phyloP scores from a whole-genome alignment of 2,113 vertebrate species.

The Beaufortia kweichowensis region DNA sequence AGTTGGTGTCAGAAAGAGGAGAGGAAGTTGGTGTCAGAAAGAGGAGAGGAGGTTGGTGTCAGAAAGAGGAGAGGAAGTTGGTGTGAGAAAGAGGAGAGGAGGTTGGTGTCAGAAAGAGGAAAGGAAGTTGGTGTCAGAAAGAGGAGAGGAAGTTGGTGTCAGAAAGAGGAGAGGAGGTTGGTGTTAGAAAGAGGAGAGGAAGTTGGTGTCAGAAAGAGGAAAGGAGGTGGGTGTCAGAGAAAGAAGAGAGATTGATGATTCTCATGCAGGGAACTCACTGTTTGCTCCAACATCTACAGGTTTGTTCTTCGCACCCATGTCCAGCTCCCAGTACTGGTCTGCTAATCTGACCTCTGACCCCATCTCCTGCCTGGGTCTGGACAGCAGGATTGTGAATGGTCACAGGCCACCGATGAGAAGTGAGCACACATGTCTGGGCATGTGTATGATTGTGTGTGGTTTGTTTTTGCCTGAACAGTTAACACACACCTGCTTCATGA shows the following conservation, averaged over 20 bases:
- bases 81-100: no score
- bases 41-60: no score
- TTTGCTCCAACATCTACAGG: constrained; percentile 60
- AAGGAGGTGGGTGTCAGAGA: no score
- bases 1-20: no score
- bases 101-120: no score
- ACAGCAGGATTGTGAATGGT: constrained; percentile 63
- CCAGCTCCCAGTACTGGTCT: constrained; percentile 57
- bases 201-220: no score
- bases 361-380: constrained; percentile 64
- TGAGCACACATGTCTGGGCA: constrained; percentile 54
- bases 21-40: no score
- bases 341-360: constrained; percentile 62
- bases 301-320: constrained; percentile 68
- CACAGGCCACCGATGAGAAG: constrained; percentile 65
- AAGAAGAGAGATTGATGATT: background rate
- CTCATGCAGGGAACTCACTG: background rate
- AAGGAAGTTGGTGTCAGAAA: no score
- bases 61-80: no score
- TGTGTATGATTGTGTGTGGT: constrained; percentile 25
- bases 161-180: no score
- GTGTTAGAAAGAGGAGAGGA: no score
- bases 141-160: no score
- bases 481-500: background rate
- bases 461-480: background rate